Conservation (phyloP, 2,797 vertebrate genomes). For the Chloroceryle inda region DNA sequence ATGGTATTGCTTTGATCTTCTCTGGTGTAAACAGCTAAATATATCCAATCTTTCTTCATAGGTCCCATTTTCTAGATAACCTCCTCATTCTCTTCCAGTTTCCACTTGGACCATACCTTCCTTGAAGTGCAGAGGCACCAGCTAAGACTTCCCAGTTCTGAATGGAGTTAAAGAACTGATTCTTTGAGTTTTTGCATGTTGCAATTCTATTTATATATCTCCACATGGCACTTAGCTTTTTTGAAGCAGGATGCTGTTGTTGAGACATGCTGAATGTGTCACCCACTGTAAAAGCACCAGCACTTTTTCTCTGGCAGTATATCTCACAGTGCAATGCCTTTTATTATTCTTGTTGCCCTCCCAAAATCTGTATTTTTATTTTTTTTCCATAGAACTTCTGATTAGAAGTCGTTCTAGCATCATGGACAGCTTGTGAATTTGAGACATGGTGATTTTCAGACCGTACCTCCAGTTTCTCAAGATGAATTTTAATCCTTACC, state of each 20-base stretch:
- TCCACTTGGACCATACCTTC: not conserved
- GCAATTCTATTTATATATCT: not conserved
- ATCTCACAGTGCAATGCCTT: not conserved
- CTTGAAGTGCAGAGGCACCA: not conserved
- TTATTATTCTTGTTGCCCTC: not conserved
- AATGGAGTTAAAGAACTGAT: not conserved
- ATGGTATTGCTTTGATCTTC: not conserved
- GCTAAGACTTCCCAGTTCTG: not conserved
- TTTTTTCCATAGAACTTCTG: not conserved
- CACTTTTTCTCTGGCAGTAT: not conserved
- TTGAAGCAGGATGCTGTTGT: not conserved
- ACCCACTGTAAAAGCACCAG: not conserved
- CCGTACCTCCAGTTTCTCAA: not conserved
- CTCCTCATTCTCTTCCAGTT: not conserved
- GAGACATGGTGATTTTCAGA: not conserved
- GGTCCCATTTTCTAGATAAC: not conserved
- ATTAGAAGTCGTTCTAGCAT: not conserved
- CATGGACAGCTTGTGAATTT: not conserved
- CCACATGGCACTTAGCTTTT: not conserved
- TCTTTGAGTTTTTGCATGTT: not conserved
- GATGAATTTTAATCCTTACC: not conserved
- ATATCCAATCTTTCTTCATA: not conserved
- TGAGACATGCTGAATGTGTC: not conserved
- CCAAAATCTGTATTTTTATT: not conserved
- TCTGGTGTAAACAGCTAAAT: not conserved